Evolutionary conservation across 1,140 invertebrate genomes (phyloP).

Genomic region (Matsumurasca onukii): DNA sequence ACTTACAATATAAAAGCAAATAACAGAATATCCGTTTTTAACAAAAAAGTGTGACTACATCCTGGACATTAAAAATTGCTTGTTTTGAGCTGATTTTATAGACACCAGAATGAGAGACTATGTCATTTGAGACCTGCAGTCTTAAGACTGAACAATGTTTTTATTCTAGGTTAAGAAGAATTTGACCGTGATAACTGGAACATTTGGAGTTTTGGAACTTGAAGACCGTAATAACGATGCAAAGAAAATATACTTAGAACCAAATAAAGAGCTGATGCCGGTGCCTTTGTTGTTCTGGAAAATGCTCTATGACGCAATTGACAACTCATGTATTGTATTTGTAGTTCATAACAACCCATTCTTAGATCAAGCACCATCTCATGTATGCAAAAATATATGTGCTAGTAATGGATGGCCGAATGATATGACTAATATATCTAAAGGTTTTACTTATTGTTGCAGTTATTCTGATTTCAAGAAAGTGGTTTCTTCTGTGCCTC

Average conservation of each 20-base stretch:
- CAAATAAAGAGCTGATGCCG: slow-evolving; percentile 8
- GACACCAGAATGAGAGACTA: too few species aligned
- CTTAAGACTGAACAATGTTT: too few species aligned
- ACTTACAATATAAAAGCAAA: too few species aligned
- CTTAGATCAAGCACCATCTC: not conserved
- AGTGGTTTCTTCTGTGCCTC: slow-evolving; percentile 15
- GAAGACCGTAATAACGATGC: not conserved
- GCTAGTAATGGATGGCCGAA: not conserved
- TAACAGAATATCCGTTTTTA: too few species aligned
- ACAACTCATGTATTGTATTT: slow-evolving; percentile 13
- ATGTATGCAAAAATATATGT: slow-evolving; percentile 16
- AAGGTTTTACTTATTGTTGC: slow-evolving; percentile 22
- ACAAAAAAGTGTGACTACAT: too few species aligned
- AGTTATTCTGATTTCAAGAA: slow-evolving; percentile 11
- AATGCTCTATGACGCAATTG: not conserved
- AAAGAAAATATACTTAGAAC: slow-evolving; percentile 15
- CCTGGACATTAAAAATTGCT: too few species aligned
- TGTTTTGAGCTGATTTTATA: too few species aligned
- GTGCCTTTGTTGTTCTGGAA: slow-evolving; percentile 20
- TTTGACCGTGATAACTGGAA: slow-evolving; percentile 5
- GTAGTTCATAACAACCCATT: slow-evolving; percentile 20
- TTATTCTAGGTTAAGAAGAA: slow-evolving; percentile 7
- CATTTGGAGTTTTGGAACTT: slow-evolving; percentile 1
- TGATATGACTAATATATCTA: not conserved
- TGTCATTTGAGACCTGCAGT: too few species aligned